Base-by-base conservation (phyloP, 2,113 vertebrate species). In the Albula goreensis region DNA sequence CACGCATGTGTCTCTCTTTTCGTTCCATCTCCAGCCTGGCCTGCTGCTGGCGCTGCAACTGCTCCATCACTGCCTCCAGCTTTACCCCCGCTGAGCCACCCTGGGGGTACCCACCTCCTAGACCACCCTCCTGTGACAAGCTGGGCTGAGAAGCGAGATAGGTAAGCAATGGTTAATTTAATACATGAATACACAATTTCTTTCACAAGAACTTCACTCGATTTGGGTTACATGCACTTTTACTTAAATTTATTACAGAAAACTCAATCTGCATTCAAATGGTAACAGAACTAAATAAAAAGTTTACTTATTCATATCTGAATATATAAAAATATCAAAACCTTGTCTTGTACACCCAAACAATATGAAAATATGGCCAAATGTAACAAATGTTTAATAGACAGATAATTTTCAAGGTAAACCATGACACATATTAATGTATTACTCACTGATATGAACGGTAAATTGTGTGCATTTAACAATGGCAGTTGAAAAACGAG, bases 61-160 rank as follows among this genome's bases (percentile, higher is more conserved):
- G 97, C 90, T 98, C 98, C 93, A 99, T 98, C 88, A 96, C 93
- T 1, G 96, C 96, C 89, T 96, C 94, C 82, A 97, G 93, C 93
- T 97, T 98, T 94, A 98, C 93, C 77, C 94, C 95, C n/a, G 77
- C 92, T 89, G 90, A 93, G 87, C 80, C 85, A 13, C 91, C 91
- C 95, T 96, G 96, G 88, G 92, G 92, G 86, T 92, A 92, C 48
- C 92, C 92, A 85, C 94, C 91, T 85, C 93, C 93, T 80, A 91
- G 90, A 84, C 91, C 89, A 83, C 93, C 92, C 88, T 94, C 94
- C 81, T 95, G 95, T 12, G 94, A 87, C 80, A 95, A 89, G 83
- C 88, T 92, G 77, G 96, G 94, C 96, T 97, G 81, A 80, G 88
- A 80, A 1, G 49, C 79, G 0, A 78, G 50, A 53, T 12, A 6